phyloP scores from a whole-genome alignment of 2,888 invertebrate species.

The Chouioia cunea region DNA sequence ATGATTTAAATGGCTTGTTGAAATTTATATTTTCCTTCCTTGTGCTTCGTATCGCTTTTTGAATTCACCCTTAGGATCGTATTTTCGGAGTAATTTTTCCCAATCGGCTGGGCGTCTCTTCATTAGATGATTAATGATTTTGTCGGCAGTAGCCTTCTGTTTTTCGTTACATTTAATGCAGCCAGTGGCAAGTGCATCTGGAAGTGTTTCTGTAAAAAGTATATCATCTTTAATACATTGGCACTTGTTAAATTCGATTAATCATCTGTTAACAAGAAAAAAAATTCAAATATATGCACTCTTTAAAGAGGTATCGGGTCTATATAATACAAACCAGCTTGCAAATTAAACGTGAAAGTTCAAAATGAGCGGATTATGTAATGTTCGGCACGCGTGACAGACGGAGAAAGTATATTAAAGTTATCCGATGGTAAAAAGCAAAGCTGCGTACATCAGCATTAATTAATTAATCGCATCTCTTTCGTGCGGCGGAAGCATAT shows the following conservation, averaged over 20 bases:
- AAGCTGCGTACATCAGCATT: constrained; percentile 1
- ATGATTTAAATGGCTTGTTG: constrained; percentile 20
- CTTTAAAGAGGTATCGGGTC: too few relatives aligned
- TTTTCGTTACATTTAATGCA: constrained; percentile 77
- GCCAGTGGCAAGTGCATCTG: constrained; percentile 78
- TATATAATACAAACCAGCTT: too few relatives aligned
- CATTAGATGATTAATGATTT: constrained; percentile 77
- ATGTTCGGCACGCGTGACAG: constrained; percentile 42
- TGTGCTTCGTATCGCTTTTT: constrained; percentile 69
- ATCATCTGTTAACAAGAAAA: neutral
- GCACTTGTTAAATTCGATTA: neutral
- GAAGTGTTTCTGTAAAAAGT: constrained; percentile 73
- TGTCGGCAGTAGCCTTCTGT: constrained; percentile 77
- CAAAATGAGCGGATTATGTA: constrained; percentile 56
- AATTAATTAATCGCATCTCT: too few relatives aligned
- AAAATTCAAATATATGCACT: neutral
- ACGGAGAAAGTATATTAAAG: constrained; percentile 55
- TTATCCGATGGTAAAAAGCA: constrained; percentile 9
- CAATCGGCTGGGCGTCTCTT: constrained; percentile 77
- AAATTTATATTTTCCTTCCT: constrained; percentile 37
- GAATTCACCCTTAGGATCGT: constrained; percentile 80
- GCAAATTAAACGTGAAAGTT: constrained; percentile 60
- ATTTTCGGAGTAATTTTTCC: constrained; percentile 76
- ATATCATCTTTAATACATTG: neutral
- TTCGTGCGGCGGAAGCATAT: neutral